Percentiles rank a stretch among this genome's conserved stretches.
Conservation (phyloP, 1,140 invertebrate genomes). For the Nixonia krombeini region DNA sequence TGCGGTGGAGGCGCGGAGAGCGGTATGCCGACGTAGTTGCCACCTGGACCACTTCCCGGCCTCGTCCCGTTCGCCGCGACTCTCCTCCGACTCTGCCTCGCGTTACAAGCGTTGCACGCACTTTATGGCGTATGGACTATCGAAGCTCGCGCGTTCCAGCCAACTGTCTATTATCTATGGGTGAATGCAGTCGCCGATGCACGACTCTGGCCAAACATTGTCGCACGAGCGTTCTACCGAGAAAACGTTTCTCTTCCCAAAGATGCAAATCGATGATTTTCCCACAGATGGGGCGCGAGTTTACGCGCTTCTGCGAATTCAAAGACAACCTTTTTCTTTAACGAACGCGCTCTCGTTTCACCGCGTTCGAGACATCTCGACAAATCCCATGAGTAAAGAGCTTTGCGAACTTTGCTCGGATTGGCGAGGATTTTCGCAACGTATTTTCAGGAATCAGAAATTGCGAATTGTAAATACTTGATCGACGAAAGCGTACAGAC, state of each 20-base stretch:
- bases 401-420: too few relatives aligned
- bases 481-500: background rate
- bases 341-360: too few relatives aligned
- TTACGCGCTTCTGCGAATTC: too few relatives aligned
- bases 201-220: constrained; percentile 4
- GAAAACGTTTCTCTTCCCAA: background rate
- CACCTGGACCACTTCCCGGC: constrained; percentile 47
- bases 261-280: background rate
- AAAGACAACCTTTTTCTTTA: too few relatives aligned
- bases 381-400: too few relatives aligned
- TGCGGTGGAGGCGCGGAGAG: constrained; percentile 15
- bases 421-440: too few relatives aligned
- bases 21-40: constrained; percentile 45
- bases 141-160: constrained; percentile 2
- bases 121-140: constrained; percentile 9
- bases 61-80: constrained; percentile 9
- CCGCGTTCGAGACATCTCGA: too few relatives aligned
- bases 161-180: constrained; percentile 13
- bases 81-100: constrained; percentile 21
- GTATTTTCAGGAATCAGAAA: too few relatives aligned
- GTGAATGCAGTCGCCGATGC: constrained; percentile 10
- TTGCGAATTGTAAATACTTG: too few relatives aligned
- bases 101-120: constrained; percentile 17
- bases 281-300: background rate
- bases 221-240: background rate